Conservation (phyloP, 2,888 invertebrate species). For the Teleogryllus oceanicus region DNA sequence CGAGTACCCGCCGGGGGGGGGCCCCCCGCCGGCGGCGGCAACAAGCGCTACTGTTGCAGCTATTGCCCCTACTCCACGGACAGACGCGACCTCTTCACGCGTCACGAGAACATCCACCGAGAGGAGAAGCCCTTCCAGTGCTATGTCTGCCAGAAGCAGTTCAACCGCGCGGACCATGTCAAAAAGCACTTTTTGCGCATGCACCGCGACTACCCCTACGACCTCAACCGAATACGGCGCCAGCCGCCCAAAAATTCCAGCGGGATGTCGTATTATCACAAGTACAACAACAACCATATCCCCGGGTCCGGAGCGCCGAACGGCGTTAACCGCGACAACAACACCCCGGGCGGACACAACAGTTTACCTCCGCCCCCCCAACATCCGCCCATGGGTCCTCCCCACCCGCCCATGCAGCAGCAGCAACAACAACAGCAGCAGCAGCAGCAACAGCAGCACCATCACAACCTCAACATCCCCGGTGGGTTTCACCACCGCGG, state of each 20-base stretch:
- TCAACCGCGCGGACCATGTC: constrained; percentile 90
- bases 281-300: constrained; percentile 34
- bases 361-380: constrained; percentile 26
- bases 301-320: constrained; percentile 28
- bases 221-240: constrained; percentile 73
- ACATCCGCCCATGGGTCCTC: constrained; percentile 27
- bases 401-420: constrained; percentile 31
- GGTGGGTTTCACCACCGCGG: constrained; percentile 31
- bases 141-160: constrained; percentile 87
- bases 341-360: constrained; percentile 26
- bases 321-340: constrained; percentile 27
- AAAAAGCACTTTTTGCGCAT: constrained; percentile 90
- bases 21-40: constrained; percentile 28
- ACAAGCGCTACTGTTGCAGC: constrained; percentile 70
- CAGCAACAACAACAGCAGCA: constrained; percentile 27
- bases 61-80: constrained; percentile 90
- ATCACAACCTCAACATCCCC: constrained; percentile 34
- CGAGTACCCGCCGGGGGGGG: not conserved
- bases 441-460: constrained; percentile 27
- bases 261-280: constrained; percentile 39
- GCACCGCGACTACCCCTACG: constrained; percentile 87
- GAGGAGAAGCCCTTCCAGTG: constrained; percentile 93
- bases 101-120: constrained; percentile 90
- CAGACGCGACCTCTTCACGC: constrained; percentile 81
- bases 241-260: constrained; percentile 46